Base-by-base conservation (phyloP, 2,888 invertebrate genomes). In the Parochlus steinenii region DNA sequence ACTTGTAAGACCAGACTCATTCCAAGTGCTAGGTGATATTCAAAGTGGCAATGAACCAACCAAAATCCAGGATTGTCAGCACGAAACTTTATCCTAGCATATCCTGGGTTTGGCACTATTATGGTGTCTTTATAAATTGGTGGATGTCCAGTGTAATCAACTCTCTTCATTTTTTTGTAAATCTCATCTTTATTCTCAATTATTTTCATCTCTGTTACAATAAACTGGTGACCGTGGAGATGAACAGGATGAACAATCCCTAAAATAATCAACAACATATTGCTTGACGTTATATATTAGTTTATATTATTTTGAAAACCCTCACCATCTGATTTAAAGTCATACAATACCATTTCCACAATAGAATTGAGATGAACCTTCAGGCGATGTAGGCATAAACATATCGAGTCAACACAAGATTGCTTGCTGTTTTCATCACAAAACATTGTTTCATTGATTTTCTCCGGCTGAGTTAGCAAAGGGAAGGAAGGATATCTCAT, bases 401-500 rank as follows among this genome's bases (percentile, higher is more conserved):
- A 51, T n/a, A 48, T 31, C 22, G 38, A 31, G 19, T 43, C 39
- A 16, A 39, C 43, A 2, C 16, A 16, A n/a, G n/a, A n/a, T n/a
- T n/a, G n/a, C n/a, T n/a, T n/a, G n/a, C n/a, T 37, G 3, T 32
- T 17, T 27, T 42, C 46, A 43, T 49, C 45, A 31, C 56, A 51
- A 43, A 48, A 57, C 33, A 48, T 35, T 16, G 44, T 44, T 37
- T 52, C 50, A 39, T 51, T 47, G 38, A 55, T 48, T 40, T 49
- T 43, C 23, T 42, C 41, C 6, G 45, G 46, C 50, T 86, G 85
- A 3, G 81, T 79, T 40, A 86, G 61, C 25, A 82, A 61, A 1
- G 86, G 83, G 1, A 78, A 77, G 2, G 77, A 67, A 1, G 86
- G 85, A 48, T 74, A 77, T 20, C 69, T 69, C 53, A 83, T 75